phyloP scores from a whole-genome alignment of 2,797 vertebrate genomes.

The Lagorchestes hirsutus region DNA sequence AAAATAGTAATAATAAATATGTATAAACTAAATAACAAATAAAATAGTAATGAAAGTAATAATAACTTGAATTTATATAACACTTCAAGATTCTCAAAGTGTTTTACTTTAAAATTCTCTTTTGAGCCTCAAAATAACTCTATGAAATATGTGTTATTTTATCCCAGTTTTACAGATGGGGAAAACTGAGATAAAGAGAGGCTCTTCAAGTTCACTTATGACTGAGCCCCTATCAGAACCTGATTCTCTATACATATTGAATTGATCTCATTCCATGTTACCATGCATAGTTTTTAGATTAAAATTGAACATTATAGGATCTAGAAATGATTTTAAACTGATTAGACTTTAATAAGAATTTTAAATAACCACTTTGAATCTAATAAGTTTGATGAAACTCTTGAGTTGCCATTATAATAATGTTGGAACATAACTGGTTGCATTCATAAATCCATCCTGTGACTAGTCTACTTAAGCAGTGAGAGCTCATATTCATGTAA shows the following conservation, averaged over 20 bases:
- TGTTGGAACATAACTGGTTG: background rate
- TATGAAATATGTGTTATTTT: background rate
- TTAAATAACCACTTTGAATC: constrained; percentile 14
- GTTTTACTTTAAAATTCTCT: background rate
- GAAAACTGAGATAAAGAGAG: background rate
- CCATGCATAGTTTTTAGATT: accelerated
- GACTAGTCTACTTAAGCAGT: background rate
- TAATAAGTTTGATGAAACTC: constrained; percentile 40
- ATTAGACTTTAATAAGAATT: background rate
- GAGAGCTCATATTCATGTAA: background rate
- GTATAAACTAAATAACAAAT: no score
- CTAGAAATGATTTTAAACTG: background rate
- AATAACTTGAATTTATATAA: background rate
- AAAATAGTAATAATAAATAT: no score
- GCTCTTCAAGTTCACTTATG: background rate
- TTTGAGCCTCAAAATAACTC: background rate
- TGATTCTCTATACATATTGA: background rate
- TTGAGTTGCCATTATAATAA: constrained; percentile 6
- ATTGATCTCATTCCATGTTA: background rate
- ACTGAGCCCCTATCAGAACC: background rate
- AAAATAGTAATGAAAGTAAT: no score
- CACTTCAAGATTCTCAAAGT: background rate
- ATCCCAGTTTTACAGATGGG: background rate
- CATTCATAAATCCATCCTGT: constrained; percentile 8
- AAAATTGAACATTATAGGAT: background rate